Conservation (phyloP, 1,140 invertebrate species). For the Bombus superbus region DNA sequence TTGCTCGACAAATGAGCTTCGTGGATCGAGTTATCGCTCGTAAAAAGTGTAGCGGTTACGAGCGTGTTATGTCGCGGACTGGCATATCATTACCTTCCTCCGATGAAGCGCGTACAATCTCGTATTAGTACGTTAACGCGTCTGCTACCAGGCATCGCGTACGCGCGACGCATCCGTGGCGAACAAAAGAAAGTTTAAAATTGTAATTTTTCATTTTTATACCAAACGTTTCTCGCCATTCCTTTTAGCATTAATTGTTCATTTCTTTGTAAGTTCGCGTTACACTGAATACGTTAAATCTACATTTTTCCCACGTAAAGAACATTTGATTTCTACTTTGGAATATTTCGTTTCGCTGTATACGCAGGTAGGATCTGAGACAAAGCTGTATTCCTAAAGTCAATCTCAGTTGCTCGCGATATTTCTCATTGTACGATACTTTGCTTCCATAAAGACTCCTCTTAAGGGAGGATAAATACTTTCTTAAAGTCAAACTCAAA, state of each 20-base stretch:
- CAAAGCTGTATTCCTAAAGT: not conserved
- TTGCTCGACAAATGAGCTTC: slow-evolving; percentile 15
- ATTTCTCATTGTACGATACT: not conserved
- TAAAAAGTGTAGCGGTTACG: slow-evolving; percentile 17
- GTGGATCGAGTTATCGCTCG: slow-evolving; percentile 29
- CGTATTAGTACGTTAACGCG: not conserved
- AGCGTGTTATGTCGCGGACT: slow-evolving; percentile 1
- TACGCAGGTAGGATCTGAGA: not conserved
- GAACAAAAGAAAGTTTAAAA: not conserved
- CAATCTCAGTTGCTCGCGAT: not conserved
- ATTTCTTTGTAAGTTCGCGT: too few species aligned
- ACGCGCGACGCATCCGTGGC: not conserved
- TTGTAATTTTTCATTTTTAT: not conserved
- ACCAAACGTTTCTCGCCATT: too few species aligned
- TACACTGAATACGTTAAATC: not conserved
- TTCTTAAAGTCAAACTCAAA: not conserved
- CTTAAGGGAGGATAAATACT: not conserved
- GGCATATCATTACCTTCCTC: slow-evolving; percentile 26
- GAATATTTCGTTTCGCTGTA: not conserved
- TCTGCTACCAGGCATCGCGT: not conserved
- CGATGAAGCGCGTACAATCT: slow-evolving; percentile 8
- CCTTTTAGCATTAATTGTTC: too few species aligned
- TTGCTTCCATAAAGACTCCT: not conserved
- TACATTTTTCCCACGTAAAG: too few species aligned
- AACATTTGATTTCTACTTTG: not conserved